Evolutionary conservation across 2,797 vertebrate species (phyloP).

Genomic region (Megaceryle alcyon): DNA sequence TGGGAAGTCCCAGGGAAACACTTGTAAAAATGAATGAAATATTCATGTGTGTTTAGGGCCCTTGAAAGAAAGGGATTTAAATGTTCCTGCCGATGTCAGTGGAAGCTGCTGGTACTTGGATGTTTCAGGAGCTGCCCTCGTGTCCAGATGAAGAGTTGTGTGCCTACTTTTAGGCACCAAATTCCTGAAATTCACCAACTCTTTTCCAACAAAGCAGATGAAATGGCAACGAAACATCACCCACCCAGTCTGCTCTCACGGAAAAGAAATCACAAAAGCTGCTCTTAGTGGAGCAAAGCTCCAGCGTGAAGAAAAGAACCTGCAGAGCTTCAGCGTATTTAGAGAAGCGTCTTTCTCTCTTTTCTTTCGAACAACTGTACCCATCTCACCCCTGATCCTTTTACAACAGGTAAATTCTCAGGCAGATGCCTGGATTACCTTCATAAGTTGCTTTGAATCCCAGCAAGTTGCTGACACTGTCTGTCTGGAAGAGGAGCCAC

Average conservation of each 20-base stretch:
- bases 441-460: conserved; percentile 97
- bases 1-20: rapidly evolving
- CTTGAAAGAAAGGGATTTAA: not conserved
- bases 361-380: not conserved
- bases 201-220: not conserved
- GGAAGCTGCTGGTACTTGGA: not conserved
- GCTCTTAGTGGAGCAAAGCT: not conserved
- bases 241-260: not conserved
- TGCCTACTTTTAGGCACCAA: not conserved
- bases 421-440: conserved; percentile 79
- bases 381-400: not conserved
- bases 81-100: not conserved
- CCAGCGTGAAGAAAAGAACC: not conserved
- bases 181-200: not conserved
- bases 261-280: not conserved
- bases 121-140: not conserved
- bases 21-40: not conserved
- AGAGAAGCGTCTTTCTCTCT: not conserved
- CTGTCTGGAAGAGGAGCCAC: conserved; percentile 99
- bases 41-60: not conserved
- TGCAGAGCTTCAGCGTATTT: not conserved
- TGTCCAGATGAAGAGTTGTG: too few relatives aligned
- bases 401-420: too few relatives aligned
- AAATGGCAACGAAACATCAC: not conserved
- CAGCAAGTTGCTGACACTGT: conserved; percentile 92